phyloP scores from a whole-genome alignment of 37 sponge, comb jelly and placozoan genomes.

The Chondrilla cf. caribensis region DNA sequence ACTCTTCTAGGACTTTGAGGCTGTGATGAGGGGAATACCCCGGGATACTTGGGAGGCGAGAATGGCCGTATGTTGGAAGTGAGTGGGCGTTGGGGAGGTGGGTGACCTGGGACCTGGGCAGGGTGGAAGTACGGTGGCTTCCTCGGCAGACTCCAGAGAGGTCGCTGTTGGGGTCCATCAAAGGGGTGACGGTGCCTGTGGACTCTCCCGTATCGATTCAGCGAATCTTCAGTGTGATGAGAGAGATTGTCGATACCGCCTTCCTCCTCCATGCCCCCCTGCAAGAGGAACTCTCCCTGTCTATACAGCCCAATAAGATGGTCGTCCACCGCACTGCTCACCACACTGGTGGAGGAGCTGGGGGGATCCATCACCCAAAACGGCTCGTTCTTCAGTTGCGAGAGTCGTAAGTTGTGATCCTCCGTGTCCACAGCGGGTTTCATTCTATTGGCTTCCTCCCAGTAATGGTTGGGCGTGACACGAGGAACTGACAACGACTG shows the following conservation, averaged over 20 bases:
- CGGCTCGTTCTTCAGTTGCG: conserved; percentile 26
- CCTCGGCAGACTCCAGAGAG: not conserved
- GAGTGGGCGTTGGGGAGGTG: not conserved
- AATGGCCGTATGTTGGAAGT: not conserved
- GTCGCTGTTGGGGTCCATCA: not conserved
- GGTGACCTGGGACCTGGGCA: not conserved
- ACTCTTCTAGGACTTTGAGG: not conserved
- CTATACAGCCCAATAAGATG: not conserved
- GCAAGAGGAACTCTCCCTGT: not conserved
- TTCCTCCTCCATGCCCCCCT: conserved; percentile 16
- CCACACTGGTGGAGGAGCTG: conserved; percentile 14
- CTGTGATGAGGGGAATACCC: not conserved
- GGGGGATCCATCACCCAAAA: conserved; percentile 20
- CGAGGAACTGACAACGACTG: conserved; percentile 43
- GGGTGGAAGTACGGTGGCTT: not conserved
- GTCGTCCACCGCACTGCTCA: conserved; percentile 14
- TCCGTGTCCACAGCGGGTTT: conserved; percentile 65
- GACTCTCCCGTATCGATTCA: not conserved
- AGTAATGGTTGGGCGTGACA: conserved; percentile 70
- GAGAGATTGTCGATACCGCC: not conserved
- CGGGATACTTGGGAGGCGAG: not conserved
- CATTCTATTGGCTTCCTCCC: conserved; percentile 67
- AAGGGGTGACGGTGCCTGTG: not conserved
- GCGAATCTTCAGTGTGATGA: not conserved
- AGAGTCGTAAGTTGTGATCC: conserved; percentile 49